phyloP scores from a whole-genome alignment of 2,888 invertebrate species.

The Pyrochroa serraticornis region DNA sequence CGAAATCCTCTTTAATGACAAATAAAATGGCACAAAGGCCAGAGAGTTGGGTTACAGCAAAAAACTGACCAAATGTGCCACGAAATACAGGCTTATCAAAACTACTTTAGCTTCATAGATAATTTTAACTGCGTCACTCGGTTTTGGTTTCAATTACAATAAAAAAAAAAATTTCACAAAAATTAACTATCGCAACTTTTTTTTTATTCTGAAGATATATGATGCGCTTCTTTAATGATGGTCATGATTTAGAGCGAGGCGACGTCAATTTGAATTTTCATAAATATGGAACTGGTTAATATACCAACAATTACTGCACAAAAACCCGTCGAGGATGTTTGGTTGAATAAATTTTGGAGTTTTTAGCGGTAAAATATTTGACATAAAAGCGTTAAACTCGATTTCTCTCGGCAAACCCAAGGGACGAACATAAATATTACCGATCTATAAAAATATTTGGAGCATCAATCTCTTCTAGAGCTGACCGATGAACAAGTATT shows the following conservation, averaged over 20 bases:
- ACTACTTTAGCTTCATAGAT: no score
- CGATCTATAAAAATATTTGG: constrained; percentile 28
- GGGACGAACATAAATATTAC: constrained; percentile 27
- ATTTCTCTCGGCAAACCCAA: constrained; percentile 19
- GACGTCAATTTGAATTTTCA: background rate
- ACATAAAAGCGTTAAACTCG: constrained; percentile 25
- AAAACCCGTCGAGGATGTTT: constrained; percentile 17
- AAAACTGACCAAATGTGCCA: no score
- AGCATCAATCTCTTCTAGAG: constrained; percentile 20
- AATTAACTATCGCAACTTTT: no score
- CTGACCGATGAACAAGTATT: constrained; percentile 19
- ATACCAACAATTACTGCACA: constrained; percentile 7
- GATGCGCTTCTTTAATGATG: background rate
- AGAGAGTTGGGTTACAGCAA: no score
- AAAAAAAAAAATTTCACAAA: no score
- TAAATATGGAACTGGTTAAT: constrained; percentile 5
- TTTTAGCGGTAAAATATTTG: constrained; percentile 26
- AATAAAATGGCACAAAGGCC: no score
- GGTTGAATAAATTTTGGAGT: constrained; percentile 24
- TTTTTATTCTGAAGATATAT: background rate
- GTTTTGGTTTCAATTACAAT: no score
- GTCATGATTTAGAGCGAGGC: background rate
- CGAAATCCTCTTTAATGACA: no score
- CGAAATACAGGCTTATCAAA: no score
- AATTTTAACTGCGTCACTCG: no score